Base-by-base conservation (phyloP, 2,888 invertebrate genomes). In the Sycophila texana region DNA sequence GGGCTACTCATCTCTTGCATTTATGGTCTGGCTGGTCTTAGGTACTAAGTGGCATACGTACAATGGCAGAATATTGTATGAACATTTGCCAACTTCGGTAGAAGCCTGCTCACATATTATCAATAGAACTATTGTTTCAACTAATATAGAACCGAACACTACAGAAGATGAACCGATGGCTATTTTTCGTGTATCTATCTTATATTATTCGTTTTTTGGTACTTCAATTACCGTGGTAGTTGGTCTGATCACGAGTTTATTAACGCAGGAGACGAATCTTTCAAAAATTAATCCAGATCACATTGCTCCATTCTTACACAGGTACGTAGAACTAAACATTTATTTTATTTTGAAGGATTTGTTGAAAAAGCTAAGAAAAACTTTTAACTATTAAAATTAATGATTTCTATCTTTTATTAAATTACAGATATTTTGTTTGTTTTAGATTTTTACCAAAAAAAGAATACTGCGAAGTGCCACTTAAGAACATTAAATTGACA, bases 121-220 rank as follows among this genome's bases (percentile, higher is more conserved):
- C 12, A 86, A 87, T 55, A 82, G 83, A 18, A 86, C 86, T 3
- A 58, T 58, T 1, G 39, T 10, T 4, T 30, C 58, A n/a, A 55
- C 26, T 12, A 26, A n/a, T 5, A 10, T 10, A 5, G 51, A 60
- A 18, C 63, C n/a, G 4, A 51, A 81, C 13, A 49, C 51, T 1
- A 47, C 80, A 1, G 76, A 82, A 3, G 89, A 89, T 3, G 88
- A 89, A 68, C 86, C 89, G 2, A 91, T 92, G 78, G 91, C 92
- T 57, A 88, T 95, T 10, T 95, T 94, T 89, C 90, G 92, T 22
- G 91, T 95, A 75, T 94, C 94, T 0, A 94, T 94, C 89, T 93
- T 95, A 79, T 94, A 94, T 90, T 95, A 94, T 85, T 93, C 93
- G 0, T 91, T 93, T 10, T 92, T 94, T 13, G 95, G 94, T 0